A percentile compares a stretch with the other conserved stretches of the same genome.
These are phyloP conservation scores for Phrynocephalus versicolor DNA, from an alignment of 2,113 vertebrate genomes.

Conservation along the genomic window DNA sequence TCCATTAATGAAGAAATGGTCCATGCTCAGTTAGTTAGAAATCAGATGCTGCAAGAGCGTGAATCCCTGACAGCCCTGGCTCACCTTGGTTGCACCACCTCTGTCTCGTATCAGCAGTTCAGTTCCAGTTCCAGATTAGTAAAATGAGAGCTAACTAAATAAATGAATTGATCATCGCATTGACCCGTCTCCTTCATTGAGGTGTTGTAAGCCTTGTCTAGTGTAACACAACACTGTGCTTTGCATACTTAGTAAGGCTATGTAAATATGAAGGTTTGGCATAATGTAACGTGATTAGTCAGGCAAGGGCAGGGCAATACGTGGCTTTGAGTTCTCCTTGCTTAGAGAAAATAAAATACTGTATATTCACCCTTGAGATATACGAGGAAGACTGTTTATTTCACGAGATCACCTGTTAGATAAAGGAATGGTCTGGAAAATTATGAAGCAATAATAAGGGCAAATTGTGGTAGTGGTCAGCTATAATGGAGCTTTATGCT, in stretches of 20 bases:
- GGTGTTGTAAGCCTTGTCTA: neutral
- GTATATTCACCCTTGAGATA: neutral
- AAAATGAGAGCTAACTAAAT: neutral
- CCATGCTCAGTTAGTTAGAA: neutral
- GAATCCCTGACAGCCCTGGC: neutral
- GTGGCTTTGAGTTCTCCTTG: neutral
- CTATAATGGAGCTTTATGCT: no score
- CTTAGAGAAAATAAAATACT: neutral
- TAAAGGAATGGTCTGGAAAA: no score
- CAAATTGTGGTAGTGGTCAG: no score
- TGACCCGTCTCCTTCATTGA: neutral
- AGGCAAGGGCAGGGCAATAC: neutral
- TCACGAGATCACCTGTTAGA: no score
- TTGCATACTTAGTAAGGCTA: slow-evolving; percentile 21
- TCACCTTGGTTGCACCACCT: neutral
- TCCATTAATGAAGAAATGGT: neutral
- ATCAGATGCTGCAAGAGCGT: neutral
- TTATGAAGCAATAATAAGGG: no score
- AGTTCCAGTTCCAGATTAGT: slow-evolving; percentile 27
- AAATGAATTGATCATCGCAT: neutral
- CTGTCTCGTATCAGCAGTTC: slow-evolving; percentile 11
- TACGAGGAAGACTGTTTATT: neutral
- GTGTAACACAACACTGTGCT: neutral
- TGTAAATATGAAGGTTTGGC: neutral
- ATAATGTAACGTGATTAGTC: neutral